These are phyloP conservation scores for Solea solea DNA, from an alignment of 2,113 vertebrate species.

Conservation along the genomic window DNA sequence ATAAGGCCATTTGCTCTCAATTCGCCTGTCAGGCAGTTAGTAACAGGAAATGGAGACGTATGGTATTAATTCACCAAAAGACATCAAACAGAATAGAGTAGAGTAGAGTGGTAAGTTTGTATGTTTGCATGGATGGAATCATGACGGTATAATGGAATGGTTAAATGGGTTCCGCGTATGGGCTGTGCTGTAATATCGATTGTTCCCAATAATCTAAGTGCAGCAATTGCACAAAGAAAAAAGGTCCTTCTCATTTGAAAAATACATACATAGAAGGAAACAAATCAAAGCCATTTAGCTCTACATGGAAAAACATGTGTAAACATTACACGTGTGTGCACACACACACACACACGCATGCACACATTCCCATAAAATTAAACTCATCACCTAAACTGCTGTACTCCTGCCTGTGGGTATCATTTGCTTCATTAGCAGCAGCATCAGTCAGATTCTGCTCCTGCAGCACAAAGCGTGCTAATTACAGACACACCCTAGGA, in stretches of 20 bases:
- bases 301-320: slow-evolving; percentile 13
- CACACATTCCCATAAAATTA: neutral
- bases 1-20: slow-evolving; percentile 51
- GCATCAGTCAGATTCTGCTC: slow-evolving; percentile 52
- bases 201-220: neutral
- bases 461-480: slow-evolving; percentile 59
- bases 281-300: slow-evolving; percentile 18
- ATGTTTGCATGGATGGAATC: neutral
- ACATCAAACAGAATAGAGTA: neutral
- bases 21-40: slow-evolving; percentile 28
- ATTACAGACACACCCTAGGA: slow-evolving; percentile 69
- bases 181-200: neutral
- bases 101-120: neutral
- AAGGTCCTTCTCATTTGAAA: neutral
- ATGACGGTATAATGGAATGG: neutral
- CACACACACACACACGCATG: slow-evolving; percentile 5
- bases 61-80: neutral
- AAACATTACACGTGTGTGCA: neutral
- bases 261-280: slow-evolving; percentile 16
- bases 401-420: slow-evolving; percentile 40
- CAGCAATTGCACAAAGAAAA: neutral
- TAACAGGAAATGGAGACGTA: slow-evolving; percentile 31
- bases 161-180: neutral
- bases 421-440: slow-evolving; percentile 68
- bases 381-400: slow-evolving; percentile 3